Evolutionary conservation across 2,113 vertebrate genomes (phyloP).

Genomic region (Scomber japonicus): DNA sequence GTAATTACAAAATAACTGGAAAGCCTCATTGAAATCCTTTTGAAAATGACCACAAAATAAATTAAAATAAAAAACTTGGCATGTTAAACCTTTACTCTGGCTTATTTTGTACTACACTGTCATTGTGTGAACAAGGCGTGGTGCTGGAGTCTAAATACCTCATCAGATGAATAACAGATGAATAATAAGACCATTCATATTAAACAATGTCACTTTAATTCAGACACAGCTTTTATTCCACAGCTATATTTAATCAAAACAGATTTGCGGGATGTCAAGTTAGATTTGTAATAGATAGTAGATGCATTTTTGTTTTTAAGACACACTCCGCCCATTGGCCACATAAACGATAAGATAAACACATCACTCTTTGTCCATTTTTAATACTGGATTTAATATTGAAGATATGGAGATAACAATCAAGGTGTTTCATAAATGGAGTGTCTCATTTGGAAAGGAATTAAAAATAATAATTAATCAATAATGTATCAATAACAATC

Average conservation of each 20-base stretch:
- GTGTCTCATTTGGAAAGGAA: not conserved
- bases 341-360: constrained; percentile 8
- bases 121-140: not conserved
- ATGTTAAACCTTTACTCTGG: not conserved
- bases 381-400: not conserved
- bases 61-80: not conserved
- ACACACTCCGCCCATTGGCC: not conserved
- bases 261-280: not conserved
- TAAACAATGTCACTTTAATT: constrained; percentile 20
- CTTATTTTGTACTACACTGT: not conserved
- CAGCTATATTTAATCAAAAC: constrained; percentile 13
- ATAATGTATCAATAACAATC: no score
- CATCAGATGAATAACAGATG: constrained; percentile 29
- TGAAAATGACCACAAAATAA: not conserved
- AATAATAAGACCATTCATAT: constrained; percentile 14
- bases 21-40: not conserved
- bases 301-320: not conserved
- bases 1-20: not conserved
- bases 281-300: not conserved
- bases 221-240: not conserved
- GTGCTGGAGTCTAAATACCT: not conserved
- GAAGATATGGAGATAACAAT: not conserved
- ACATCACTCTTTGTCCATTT: not conserved
- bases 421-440: no score
- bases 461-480: not conserved